Conservation (phyloP, 2,113 vertebrate genomes). For the Struthidea cinerea region DNA sequence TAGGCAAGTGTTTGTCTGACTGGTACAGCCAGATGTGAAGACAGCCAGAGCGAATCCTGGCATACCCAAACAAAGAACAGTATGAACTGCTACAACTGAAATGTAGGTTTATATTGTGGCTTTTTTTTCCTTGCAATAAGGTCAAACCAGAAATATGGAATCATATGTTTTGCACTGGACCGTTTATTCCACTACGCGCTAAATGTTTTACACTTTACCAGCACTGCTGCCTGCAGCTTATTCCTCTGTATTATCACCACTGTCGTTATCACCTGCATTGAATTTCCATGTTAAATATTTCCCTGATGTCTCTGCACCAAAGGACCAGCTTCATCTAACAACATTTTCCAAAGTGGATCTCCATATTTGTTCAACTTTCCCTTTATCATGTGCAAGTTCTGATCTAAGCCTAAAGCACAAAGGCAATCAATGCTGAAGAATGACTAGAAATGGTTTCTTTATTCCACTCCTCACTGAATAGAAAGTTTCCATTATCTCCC, state of each 20-base stretch:
- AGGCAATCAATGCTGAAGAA: conserved; percentile 93
- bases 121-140: not conserved
- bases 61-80: not conserved
- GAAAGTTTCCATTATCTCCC: conserved; percentile 96
- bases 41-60: not conserved
- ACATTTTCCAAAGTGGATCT: conserved; percentile 28
- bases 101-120: not conserved
- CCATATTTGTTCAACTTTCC: conserved; percentile 36
- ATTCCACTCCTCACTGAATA: conserved; percentile 86
- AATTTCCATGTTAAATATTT: not conserved
- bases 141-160: not conserved
- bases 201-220: not conserved
- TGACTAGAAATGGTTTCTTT: conserved; percentile 87
- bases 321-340: conserved; percentile 22
- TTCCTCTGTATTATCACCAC: not conserved
- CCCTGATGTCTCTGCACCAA: conserved; percentile 3
- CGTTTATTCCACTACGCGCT: not conserved
- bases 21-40: not conserved
- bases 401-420: conserved; percentile 73
- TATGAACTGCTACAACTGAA: not conserved
- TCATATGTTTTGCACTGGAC: accelerated
- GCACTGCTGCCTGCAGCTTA: not conserved
- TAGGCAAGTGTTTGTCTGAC: not conserved
- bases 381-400: conserved; percentile 67
- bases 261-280: not conserved